These are phyloP conservation scores for Scolopax bukidnonensis DNA, from an alignment of 2,797 vertebrate genomes.

Conservation along the genomic window DNA sequence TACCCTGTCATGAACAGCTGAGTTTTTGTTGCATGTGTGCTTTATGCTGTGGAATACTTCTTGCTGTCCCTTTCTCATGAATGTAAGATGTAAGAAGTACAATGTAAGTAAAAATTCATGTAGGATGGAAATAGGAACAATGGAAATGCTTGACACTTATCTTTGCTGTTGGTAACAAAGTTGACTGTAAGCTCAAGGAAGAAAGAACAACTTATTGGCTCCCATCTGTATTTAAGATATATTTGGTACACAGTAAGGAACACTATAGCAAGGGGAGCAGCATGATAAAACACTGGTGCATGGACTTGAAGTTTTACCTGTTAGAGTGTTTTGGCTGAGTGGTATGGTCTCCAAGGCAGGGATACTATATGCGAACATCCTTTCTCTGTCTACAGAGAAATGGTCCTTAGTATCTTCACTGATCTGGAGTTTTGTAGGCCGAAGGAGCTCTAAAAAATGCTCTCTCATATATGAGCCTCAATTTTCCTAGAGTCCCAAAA, in stretches of 20 bases:
- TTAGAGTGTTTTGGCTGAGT: background rate
- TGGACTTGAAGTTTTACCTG: background rate
- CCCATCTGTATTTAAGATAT: background rate
- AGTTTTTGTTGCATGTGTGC: background rate
- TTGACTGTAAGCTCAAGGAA: background rate
- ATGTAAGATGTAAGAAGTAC: no score
- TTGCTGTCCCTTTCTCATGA: background rate
- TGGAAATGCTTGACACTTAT: background rate
- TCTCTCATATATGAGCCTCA: background rate
- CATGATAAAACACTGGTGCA: background rate
- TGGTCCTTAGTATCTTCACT: background rate
- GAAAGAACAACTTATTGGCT: background rate
- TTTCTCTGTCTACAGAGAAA: background rate
- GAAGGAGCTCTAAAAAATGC: background rate
- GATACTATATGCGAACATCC: background rate
- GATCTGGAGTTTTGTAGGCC: background rate
- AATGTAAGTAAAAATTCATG: background rate
- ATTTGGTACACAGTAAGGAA: background rate
- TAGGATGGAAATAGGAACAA: background rate
- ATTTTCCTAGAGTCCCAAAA: background rate
- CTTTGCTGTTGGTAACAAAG: background rate
- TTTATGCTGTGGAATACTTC: background rate
- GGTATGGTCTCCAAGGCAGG: rapidly evolving
- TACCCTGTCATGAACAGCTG: background rate
- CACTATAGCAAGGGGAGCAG: background rate